phyloP scores from a whole-genome alignment of 2,888 invertebrate genomes.

The Corbicula japonica region DNA sequence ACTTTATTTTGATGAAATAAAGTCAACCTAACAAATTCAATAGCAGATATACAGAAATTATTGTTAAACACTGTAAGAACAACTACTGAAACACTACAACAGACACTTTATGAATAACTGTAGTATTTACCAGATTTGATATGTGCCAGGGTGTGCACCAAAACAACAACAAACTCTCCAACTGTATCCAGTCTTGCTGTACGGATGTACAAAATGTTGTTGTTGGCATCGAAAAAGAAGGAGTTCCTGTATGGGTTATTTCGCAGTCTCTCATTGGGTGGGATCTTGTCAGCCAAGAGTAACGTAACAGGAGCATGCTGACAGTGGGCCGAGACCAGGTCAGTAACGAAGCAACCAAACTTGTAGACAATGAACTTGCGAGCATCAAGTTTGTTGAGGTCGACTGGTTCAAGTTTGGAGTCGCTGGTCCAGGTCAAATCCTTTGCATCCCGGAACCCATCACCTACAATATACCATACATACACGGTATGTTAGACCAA shows the following conservation, averaged over 20 bases:
- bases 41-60: no score
- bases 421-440: conserved; percentile 83
- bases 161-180: conserved; percentile 83
- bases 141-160: conserved; percentile 84
- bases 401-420: conserved; percentile 81
- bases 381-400: conserved; percentile 83
- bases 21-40: no score
- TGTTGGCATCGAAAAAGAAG: conserved; percentile 84
- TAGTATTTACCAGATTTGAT: conserved; percentile 84
- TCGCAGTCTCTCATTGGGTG: conserved; percentile 80
- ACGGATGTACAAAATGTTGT: conserved; percentile 83
- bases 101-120: no score
- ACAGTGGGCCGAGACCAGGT: conserved; percentile 81
- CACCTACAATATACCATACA: conserved; percentile 72
- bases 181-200: conserved; percentile 82
- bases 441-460: conserved; percentile 79
- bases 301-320: conserved; percentile 82
- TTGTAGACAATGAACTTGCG: conserved; percentile 85
- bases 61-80: no score
- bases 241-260: conserved; percentile 84
- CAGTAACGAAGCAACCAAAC: conserved; percentile 84
- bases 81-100: no score
- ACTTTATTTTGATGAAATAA: no score
- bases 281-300: conserved; percentile 84
- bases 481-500: no score